A percentile compares a stretch with the other conserved stretches of the same genome.
Evolutionary conservation across 2,113 vertebrate genomes (phyloP).

Genomic region (Phoxinus phoxinus): DNA sequence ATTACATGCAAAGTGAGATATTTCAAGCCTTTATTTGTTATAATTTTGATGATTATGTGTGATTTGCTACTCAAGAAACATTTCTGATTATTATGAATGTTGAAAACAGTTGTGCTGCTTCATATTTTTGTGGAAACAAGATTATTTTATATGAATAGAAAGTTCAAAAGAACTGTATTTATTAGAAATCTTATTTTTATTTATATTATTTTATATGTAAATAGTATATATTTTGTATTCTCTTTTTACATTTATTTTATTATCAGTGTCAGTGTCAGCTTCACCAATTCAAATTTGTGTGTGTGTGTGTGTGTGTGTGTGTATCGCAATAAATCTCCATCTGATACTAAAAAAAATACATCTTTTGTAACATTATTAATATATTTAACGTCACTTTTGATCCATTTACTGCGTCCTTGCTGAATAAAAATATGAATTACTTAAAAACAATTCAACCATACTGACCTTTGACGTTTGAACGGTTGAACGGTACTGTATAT

Average conservation of each 20-base stretch:
- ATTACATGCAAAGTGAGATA: too few relatives aligned
- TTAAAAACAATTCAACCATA: neutral
- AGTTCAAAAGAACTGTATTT: neutral
- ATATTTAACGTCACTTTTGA: neutral
- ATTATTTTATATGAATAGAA: too few relatives aligned
- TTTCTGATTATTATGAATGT: too few relatives aligned
- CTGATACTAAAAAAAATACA: neutral
- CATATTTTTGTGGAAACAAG: too few relatives aligned
- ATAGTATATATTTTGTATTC: too few relatives aligned
- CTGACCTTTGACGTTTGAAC: neutral
- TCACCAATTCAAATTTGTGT: neutral
- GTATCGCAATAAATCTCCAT: neutral
- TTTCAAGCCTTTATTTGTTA: too few relatives aligned
- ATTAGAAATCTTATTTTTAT: neutral
- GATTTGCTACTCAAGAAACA: too few relatives aligned
- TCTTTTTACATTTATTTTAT: neutral
- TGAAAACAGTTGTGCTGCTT: too few relatives aligned
- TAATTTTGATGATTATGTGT: too few relatives aligned
- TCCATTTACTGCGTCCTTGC: neutral
- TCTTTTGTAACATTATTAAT: neutral
- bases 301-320: too few relatives aligned
- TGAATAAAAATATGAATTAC: neutral
- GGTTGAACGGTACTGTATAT: neutral
- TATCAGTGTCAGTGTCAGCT: neutral
- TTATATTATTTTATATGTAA: neutral